phyloP scores from a whole-genome alignment of 92 coral and sea anemone species.

The Parazoanthus swiftii region DNA sequence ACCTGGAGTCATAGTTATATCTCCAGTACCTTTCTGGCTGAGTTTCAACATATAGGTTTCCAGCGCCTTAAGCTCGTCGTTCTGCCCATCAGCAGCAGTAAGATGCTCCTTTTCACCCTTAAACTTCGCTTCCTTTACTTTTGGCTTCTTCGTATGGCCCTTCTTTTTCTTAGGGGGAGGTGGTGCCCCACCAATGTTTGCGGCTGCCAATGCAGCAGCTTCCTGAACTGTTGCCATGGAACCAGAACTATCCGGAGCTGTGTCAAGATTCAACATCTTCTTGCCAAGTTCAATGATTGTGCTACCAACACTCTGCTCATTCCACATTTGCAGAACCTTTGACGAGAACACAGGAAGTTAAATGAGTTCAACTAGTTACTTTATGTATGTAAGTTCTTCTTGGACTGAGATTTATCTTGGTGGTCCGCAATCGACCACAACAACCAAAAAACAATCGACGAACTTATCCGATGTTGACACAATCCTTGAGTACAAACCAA shows the following conservation, averaged over 20 bases:
- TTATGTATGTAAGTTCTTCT: too few relatives aligned
- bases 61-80: conserved; percentile 80
- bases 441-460: too few relatives aligned
- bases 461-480: too few relatives aligned
- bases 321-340: conserved; percentile 78
- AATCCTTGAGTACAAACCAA: too few relatives aligned
- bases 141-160: conserved; percentile 61
- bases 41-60: conserved; percentile 77
- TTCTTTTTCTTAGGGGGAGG: conserved; percentile 72
- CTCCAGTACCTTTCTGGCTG: conserved; percentile 74
- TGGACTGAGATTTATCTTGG: too few relatives aligned
- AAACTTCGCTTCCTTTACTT: conserved; percentile 58
- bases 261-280: conserved; percentile 81
- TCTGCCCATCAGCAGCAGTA: conserved; percentile 63
- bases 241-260: conserved; percentile 86
- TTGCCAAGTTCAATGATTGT: conserved; percentile 86
- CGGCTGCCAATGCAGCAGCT: conserved; percentile 79
- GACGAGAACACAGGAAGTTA: background rate
- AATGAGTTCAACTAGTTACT: background rate
- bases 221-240: conserved; percentile 79
- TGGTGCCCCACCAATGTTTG: conserved; percentile 69
- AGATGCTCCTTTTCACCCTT: conserved; percentile 72
- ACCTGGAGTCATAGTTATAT: too few relatives aligned
- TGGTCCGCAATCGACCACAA: too few relatives aligned
- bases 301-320: conserved; percentile 72